A percentile compares a stretch with the other conserved stretches of the same genome.
These are phyloP conservation scores for Numenius phaeopus DNA, from an alignment of 2,797 vertebrate species.

Conservation along the genomic window DNA sequence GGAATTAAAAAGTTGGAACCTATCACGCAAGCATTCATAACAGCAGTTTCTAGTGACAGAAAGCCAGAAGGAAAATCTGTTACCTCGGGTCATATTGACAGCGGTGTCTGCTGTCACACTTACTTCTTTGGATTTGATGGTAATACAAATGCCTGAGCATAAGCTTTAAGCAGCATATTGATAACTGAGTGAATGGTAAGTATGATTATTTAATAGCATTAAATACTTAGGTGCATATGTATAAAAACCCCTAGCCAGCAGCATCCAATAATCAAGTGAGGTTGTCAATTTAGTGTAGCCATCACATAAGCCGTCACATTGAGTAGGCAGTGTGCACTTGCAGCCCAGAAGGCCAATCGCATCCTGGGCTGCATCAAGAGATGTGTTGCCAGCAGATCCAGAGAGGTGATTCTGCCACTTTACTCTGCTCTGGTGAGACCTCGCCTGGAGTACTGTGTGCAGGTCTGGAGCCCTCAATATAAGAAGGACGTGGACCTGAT, in stretches of 20 bases:
- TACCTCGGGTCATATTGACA: background rate
- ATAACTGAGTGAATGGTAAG: background rate
- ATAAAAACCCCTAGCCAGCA: background rate
- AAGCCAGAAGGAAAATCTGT: constrained; percentile 11
- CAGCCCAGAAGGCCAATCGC: no score
- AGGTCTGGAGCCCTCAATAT: no score
- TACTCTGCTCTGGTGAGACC: no score
- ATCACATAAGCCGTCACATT: background rate
- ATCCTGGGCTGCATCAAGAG: no score
- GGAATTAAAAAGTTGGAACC: background rate
- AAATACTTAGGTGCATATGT: background rate
- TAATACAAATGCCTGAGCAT: background rate
- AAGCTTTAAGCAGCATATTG: background rate
- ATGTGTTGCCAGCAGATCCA: no score
- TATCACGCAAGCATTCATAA: background rate
- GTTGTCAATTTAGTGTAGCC: background rate
- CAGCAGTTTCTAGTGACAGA: background rate
- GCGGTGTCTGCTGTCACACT: background rate
- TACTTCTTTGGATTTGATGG: constrained; percentile 10
- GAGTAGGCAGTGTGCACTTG: no score
- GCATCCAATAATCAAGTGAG: background rate
- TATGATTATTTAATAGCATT: constrained; percentile 9
- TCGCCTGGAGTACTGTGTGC: no score
- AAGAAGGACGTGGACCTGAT: no score
- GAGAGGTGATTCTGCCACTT: no score